Percentiles rank a stretch among this genome's conserved stretches.
Conservation (phyloP, 2,888 invertebrate genomes). For the Ditylenchus weischeri region DNA sequence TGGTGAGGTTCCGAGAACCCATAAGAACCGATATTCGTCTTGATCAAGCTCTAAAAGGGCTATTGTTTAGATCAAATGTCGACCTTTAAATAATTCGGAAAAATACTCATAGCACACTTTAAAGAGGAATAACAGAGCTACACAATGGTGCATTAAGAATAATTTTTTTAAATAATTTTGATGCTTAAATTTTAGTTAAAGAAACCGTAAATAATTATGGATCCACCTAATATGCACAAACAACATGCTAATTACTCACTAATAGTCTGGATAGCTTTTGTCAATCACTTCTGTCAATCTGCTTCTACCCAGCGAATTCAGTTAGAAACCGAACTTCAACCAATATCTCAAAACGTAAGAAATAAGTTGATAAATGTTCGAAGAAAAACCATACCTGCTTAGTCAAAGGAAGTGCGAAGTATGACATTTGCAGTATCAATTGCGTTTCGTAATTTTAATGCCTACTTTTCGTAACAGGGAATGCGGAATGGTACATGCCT, state of each 20-base stretch:
- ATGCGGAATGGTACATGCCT: constrained; percentile 77
- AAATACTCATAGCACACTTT: too few relatives aligned
- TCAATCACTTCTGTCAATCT: constrained; percentile 86
- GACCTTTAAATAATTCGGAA: too few relatives aligned
- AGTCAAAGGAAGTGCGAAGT: constrained; percentile 60
- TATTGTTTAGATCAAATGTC: too few relatives aligned
- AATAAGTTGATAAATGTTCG: background rate
- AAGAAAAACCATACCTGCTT: constrained; percentile 12
- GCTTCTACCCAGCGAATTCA: constrained; percentile 72
- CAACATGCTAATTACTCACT: constrained; percentile 36
- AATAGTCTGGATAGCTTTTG: constrained; percentile 79
- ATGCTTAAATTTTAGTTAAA: too few relatives aligned
- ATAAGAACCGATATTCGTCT: too few relatives aligned
- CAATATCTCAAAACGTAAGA: constrained; percentile 25
- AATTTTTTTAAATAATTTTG: too few relatives aligned
- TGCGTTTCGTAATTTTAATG: constrained; percentile 85
- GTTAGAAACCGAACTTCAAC: constrained; percentile 32
- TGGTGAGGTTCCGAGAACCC: too few relatives aligned
- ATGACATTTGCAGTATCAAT: constrained; percentile 86
- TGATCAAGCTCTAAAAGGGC: too few relatives aligned
- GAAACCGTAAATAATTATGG: too few relatives aligned
- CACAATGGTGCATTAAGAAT: too few relatives aligned
- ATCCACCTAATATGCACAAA: background rate
- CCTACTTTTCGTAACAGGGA: constrained; percentile 91
- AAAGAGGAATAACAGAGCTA: too few relatives aligned